phyloP scores from a whole-genome alignment of 2,113 vertebrate genomes.

The Dipodomys stephensi region DNA sequence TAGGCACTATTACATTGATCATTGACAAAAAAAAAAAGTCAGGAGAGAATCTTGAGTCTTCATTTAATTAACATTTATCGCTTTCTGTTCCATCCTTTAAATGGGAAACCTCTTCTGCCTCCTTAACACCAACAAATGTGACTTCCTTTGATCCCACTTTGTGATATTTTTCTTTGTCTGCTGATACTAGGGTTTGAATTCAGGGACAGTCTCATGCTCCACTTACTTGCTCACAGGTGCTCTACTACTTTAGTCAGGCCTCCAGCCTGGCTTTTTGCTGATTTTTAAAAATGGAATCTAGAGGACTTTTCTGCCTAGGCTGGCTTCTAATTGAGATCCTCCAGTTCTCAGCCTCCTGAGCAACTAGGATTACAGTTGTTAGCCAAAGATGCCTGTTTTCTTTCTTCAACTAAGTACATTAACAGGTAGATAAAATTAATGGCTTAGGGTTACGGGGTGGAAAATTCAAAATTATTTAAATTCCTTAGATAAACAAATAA shows the following conservation, averaged over 20 bases:
- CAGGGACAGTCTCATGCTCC: too few relatives aligned
- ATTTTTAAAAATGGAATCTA: too few relatives aligned
- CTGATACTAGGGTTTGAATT: neutral
- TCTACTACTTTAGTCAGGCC: too few relatives aligned
- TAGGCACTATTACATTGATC: neutral
- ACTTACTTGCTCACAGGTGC: too few relatives aligned
- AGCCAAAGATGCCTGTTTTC: too few relatives aligned
- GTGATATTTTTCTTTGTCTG: neutral
- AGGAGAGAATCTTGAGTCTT: neutral
- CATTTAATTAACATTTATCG: neutral
- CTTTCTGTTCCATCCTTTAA: neutral
- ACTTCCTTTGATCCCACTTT: neutral
- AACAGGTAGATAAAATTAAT: neutral
- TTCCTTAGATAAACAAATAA: neutral
- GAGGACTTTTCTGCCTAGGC: too few relatives aligned
- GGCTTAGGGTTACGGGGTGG: neutral
- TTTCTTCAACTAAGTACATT: neutral
- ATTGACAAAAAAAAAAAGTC: neutral
- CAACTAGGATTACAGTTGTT: too few relatives aligned
- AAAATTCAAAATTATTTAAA: slow-evolving; percentile 24
- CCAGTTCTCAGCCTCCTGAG: too few relatives aligned
- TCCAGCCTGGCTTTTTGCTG: too few relatives aligned
- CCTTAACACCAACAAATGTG: neutral
- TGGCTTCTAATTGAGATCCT: too few relatives aligned
- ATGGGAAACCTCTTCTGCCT: neutral